phyloP scores from a whole-genome alignment of 2,797 vertebrate genomes.

The Mus caroli region DNA sequence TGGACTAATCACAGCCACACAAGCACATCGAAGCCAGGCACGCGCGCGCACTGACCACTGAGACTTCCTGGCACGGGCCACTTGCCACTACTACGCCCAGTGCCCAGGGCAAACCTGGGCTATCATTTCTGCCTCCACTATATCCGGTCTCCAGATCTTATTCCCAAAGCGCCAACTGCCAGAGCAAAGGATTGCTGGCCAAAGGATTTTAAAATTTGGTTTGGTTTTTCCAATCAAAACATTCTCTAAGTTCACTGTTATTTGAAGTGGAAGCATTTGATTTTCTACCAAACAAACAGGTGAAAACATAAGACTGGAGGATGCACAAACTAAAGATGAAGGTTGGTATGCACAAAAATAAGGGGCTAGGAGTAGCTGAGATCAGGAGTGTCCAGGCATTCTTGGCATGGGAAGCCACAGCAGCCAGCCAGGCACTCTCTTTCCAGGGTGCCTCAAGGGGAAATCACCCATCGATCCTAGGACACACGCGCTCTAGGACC shows the following conservation, averaged over 20 bases:
- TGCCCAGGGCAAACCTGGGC: background rate
- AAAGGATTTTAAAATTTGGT: slow-evolving; percentile 60
- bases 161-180: slow-evolving; percentile 20
- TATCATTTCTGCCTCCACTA: background rate
- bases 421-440: slow-evolving; percentile 76
- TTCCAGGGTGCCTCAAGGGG: slow-evolving; percentile 89
- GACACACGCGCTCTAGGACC: slow-evolving; percentile 88
- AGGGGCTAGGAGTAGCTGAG: slow-evolving; percentile 50
- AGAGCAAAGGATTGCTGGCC: slow-evolving; percentile 6
- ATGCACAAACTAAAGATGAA: background rate
- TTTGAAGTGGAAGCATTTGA: slow-evolving; percentile 64
- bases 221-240: slow-evolving; percentile 70
- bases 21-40: background rate
- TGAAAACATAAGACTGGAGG: background rate
- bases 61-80: background rate
- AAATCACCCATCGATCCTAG: slow-evolving; percentile 90
- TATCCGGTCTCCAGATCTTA: background rate
- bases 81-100: background rate
- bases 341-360: background rate
- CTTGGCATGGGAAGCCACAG: slow-evolving; percentile 78
- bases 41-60: too few species aligned
- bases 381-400: slow-evolving; percentile 78
- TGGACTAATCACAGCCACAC: background rate
- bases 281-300: slow-evolving; percentile 68
- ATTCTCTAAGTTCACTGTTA: slow-evolving; percentile 41